phyloP scores from a whole-genome alignment of 2,113 vertebrate species.

The Heterotis niloticus region DNA sequence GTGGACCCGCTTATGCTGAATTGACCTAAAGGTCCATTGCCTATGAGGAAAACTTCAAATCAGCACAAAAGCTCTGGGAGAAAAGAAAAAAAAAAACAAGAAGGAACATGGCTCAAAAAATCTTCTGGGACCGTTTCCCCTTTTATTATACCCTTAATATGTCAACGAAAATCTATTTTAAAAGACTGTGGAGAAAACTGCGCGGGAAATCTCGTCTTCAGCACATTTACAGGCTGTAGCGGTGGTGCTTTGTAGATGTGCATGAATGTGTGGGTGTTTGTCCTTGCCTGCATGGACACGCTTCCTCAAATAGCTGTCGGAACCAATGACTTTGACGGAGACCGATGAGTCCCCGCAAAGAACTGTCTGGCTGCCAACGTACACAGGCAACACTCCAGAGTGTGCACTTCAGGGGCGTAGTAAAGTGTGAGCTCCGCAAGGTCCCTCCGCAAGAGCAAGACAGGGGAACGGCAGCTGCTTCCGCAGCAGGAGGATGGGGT shows the following conservation, averaged over 20 bases:
- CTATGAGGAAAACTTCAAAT: neutral
- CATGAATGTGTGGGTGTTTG: neutral
- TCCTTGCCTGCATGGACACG: conserved; percentile 15
- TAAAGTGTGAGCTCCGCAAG: neutral
- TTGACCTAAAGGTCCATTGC: neutral
- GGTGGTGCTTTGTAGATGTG: neutral
- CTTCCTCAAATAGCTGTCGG: conserved; percentile 25
- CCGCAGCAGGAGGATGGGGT: neutral
- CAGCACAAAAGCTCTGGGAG: neutral
- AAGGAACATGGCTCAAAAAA: neutral
- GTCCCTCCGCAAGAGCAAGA: neutral
- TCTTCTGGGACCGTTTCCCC: neutral
- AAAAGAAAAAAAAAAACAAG: neutral
- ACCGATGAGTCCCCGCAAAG: conserved; percentile 16
- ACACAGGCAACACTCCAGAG: conserved; percentile 11
- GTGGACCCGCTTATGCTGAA: neutral
- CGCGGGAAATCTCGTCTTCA: neutral
- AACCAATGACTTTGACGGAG: conserved; percentile 24
- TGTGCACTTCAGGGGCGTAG: neutral
- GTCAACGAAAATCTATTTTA: neutral
- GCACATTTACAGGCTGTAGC: neutral
- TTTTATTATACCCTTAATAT: conserved; percentile 2
- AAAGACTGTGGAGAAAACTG: conserved; percentile 2
- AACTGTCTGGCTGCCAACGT: conserved; percentile 19
- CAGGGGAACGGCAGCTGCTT: neutral